phyloP scores from a whole-genome alignment of 2,113 vertebrate genomes.

The Acinonyx jubatus region DNA sequence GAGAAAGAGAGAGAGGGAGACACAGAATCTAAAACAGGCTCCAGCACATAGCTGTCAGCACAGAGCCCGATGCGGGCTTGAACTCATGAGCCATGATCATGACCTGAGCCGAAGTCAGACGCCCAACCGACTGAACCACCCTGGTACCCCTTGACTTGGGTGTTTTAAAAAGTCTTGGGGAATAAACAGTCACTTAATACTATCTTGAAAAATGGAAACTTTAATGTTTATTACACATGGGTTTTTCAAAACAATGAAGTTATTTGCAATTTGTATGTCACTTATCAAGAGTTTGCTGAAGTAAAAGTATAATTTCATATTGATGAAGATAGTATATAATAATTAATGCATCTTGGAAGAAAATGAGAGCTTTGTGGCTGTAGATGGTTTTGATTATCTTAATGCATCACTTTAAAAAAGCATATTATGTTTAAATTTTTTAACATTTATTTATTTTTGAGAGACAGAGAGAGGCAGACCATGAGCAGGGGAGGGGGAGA shows the following conservation, averaged over 20 bases:
- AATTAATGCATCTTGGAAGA: not conserved
- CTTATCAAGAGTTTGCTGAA: not conserved
- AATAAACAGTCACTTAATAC: not conserved
- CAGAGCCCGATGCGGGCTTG: too few species aligned
- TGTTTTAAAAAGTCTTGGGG: not conserved
- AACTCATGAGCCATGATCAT: too few species aligned
- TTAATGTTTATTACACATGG: not conserved
- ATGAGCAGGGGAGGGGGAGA: too few species aligned
- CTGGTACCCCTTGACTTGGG: not conserved
- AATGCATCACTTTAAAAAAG: not conserved
- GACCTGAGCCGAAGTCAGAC: too few species aligned
- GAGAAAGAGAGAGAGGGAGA: too few species aligned
- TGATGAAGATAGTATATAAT: not conserved
- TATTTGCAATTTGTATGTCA: not conserved
- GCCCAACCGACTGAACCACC: too few species aligned
- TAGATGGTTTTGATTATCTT: not conserved
- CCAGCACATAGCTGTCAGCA: too few species aligned
- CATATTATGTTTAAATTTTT: not conserved
- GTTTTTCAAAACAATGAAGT: not conserved
- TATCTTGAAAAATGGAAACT: not conserved
- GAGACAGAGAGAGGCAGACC: too few species aligned
- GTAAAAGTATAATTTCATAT: not conserved
- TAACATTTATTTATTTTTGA: too few species aligned
- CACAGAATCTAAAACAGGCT: too few species aligned
- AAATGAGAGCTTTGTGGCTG: not conserved